Conservation (phyloP, 2,888 invertebrate genomes). For the Molorchus minor region DNA sequence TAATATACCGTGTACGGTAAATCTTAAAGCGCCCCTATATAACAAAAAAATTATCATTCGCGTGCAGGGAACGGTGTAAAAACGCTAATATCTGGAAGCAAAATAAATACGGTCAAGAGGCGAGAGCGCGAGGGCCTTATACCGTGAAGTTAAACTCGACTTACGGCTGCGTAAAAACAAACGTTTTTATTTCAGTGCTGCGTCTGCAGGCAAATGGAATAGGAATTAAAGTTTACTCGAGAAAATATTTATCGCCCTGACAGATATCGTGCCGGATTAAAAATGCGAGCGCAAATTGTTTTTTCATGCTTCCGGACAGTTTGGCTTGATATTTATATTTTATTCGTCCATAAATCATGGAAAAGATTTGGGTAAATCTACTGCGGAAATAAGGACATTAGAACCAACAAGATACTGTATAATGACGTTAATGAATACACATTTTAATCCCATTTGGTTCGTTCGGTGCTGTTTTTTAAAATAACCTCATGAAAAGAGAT, state of each 20-base stretch:
- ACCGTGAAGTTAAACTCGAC: background rate
- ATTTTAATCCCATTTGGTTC: too few species aligned
- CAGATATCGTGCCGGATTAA: conserved; percentile 1
- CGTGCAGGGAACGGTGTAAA: conserved; percentile 6
- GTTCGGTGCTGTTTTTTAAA: too few species aligned
- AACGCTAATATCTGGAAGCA: background rate
- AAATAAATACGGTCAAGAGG: background rate
- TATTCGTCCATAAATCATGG: too few species aligned
- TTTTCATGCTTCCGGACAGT: background rate
- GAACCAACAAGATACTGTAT: too few species aligned
- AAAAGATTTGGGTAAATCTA: too few species aligned
- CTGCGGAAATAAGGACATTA: too few species aligned
- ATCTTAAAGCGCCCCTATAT: background rate
- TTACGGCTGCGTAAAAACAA: background rate
- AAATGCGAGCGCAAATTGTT: background rate
- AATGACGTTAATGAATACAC: too few species aligned
- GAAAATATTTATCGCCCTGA: background rate
- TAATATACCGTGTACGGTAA: conserved; percentile 4
- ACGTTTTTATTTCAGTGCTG: background rate
- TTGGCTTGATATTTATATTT: background rate
- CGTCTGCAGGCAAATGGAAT: background rate
- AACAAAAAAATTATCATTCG: conserved; percentile 11
- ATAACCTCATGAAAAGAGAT: too few species aligned
- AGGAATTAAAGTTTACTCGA: background rate
- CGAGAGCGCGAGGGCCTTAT: background rate